phyloP scores from a whole-genome alignment of 2,888 invertebrate genomes.

The Mongoloraphidia duomilia region DNA sequence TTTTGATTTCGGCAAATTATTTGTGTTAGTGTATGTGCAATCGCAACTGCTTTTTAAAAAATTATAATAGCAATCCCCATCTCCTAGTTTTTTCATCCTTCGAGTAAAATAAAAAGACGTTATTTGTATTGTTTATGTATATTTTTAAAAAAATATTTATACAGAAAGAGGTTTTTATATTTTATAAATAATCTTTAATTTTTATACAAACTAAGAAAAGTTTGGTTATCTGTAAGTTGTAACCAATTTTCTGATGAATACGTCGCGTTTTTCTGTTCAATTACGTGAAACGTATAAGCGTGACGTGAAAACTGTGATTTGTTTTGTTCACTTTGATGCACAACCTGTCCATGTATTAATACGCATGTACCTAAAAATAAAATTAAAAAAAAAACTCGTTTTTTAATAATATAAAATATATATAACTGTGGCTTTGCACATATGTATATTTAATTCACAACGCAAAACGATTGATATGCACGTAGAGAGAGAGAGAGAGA shows the following conservation, averaged over 20 bases:
- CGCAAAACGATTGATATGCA: too few relatives aligned
- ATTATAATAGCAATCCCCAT: too few relatives aligned
- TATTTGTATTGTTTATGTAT: too few relatives aligned
- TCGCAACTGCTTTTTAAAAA: too few relatives aligned
- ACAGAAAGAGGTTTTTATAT: too few relatives aligned
- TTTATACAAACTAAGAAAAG: slow-evolving; percentile 55
- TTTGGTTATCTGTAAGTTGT: slow-evolving; percentile 51
- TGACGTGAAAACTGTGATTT: slow-evolving; percentile 70
- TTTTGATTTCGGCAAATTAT: too few relatives aligned
- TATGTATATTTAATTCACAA: too few relatives aligned
- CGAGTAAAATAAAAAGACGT: too few relatives aligned
- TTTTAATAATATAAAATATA: not conserved
- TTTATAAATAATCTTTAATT: slow-evolving; percentile 22
- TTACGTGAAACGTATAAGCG: slow-evolving; percentile 90
- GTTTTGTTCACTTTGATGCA: slow-evolving; percentile 85
- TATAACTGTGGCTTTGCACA: not conserved
- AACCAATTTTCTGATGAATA: slow-evolving; percentile 82
- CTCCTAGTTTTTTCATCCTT: too few relatives aligned
- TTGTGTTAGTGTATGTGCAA: too few relatives aligned
- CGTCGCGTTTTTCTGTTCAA: slow-evolving; percentile 59
- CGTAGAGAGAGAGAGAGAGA: too few relatives aligned
- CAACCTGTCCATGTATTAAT: slow-evolving; percentile 81
- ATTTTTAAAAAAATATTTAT: too few relatives aligned
- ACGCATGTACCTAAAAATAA: slow-evolving; percentile 58
- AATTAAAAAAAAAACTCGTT: not conserved